These are phyloP conservation scores for Crotalus viridis DNA, from an alignment of 2,113 vertebrate genomes.

Conservation along the genomic window DNA sequence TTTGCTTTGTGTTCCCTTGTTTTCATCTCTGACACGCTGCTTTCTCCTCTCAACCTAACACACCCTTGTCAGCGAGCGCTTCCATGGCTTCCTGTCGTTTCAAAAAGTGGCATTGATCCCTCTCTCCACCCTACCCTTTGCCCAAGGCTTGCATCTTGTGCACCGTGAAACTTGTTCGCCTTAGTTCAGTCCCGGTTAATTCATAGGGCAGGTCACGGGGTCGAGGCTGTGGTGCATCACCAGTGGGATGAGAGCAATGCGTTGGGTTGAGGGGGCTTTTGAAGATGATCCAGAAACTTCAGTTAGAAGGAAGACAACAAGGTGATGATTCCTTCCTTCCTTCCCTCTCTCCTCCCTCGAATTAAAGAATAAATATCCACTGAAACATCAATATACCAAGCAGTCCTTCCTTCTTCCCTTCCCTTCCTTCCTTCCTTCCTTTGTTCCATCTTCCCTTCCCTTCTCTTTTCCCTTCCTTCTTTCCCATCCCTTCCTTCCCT, in stretches of 20 bases:
- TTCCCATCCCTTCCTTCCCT: accelerated
- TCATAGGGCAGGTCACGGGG: background rate
- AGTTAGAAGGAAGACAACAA: background rate
- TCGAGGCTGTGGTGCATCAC: background rate
- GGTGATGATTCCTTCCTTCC: background rate
- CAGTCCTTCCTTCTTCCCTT: too few species aligned
- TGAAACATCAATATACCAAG: too few species aligned
- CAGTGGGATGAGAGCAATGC: background rate
- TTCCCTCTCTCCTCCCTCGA: background rate
- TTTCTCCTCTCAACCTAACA: background rate
- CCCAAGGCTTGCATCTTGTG: background rate
- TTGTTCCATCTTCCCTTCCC: background rate
- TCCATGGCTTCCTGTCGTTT: background rate
- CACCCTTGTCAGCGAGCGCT: background rate
- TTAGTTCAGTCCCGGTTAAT: background rate
- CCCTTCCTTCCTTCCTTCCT: background rate
- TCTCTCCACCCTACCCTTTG: background rate
- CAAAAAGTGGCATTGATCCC: background rate
- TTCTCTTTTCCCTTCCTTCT: too few species aligned
- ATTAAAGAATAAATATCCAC: too few species aligned
- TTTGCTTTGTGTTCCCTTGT: background rate
- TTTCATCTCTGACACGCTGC: background rate
- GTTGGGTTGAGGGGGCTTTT: background rate
- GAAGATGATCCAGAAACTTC: background rate
- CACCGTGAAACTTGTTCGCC: background rate